These are phyloP conservation scores for Hypomecis punctinalis DNA, from an alignment of 2,888 invertebrate species.

Conservation along the genomic window DNA sequence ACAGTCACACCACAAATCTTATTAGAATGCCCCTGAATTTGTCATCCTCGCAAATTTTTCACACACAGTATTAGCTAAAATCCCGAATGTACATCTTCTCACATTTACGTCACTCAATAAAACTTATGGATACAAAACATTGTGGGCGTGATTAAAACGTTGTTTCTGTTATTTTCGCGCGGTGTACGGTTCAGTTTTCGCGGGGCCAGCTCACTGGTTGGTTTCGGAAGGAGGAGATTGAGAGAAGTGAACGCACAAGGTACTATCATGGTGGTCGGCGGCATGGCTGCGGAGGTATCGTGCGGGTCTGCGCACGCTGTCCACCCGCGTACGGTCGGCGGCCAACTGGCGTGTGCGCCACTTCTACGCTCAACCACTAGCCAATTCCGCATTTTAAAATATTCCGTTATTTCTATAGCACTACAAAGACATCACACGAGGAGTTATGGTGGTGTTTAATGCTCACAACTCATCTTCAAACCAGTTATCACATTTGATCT, in stretches of 20 bases:
- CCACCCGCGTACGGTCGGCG: slow-evolving; percentile 77
- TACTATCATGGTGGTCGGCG: slow-evolving; percentile 82
- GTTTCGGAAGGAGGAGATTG: slow-evolving; percentile 26
- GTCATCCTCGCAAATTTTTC: slow-evolving; percentile 56
- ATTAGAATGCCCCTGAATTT: slow-evolving; percentile 60
- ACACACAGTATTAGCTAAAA: slow-evolving; percentile 59
- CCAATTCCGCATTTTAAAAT: slow-evolving; percentile 83
- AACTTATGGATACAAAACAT: slow-evolving; percentile 50
- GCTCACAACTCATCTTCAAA: slow-evolving; percentile 49
- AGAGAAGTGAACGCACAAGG: slow-evolving; percentile 73
- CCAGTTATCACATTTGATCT: slow-evolving; percentile 44
- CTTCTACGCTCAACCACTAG: slow-evolving; percentile 70
- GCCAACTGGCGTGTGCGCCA: slow-evolving; percentile 72
- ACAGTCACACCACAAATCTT: slow-evolving; percentile 55
- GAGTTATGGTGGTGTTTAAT: slow-evolving; percentile 54
- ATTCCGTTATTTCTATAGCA: slow-evolving; percentile 76
- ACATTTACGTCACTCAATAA: slow-evolving; percentile 54
- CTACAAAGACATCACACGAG: slow-evolving; percentile 58
- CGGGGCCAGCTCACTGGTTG: slow-evolving; percentile 25
- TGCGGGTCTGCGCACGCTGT: slow-evolving; percentile 71
- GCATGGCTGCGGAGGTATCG: slow-evolving; percentile 74
- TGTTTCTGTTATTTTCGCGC: slow-evolving; percentile 41
- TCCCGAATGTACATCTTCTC: slow-evolving; percentile 49
- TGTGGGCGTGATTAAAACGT: slow-evolving; percentile 47
- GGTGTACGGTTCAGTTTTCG: slow-evolving; percentile 33